Conservation (phyloP, 2,797 vertebrate genomes). For the Sebastiscus albofasciatus region DNA sequence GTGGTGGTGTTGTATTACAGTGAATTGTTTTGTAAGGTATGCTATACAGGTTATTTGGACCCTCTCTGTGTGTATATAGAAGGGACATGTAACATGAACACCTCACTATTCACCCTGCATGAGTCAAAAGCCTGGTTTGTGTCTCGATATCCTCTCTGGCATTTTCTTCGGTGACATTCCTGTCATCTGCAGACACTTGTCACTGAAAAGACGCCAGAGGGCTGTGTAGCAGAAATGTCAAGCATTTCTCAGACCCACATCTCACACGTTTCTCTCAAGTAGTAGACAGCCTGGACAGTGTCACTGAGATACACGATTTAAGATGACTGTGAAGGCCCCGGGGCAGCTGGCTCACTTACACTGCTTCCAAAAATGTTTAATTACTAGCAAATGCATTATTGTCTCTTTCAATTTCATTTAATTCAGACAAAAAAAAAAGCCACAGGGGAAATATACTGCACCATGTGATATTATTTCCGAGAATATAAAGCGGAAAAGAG, state of each 20-base stretch:
- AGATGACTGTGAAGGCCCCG: not conserved
- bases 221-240: conserved; percentile 35
- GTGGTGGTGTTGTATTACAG: not conserved
- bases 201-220: conserved; percentile 27
- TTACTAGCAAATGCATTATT: conserved; percentile 6
- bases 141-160: conserved; percentile 18
- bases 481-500: not conserved
- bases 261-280: conserved; percentile 39
- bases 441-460: not conserved
- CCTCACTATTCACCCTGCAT: not conserved
- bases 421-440: not conserved
- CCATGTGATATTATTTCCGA: not conserved
- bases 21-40: not conserved
- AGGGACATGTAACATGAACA: not conserved
- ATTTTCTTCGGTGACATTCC: conserved; percentile 50
- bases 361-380: not conserved
- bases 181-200: conserved; percentile 58
- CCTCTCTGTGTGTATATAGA: not conserved
- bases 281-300: conserved; percentile 18
- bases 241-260: conserved; percentile 44
- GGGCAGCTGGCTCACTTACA: not conserved
- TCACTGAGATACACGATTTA: not conserved
- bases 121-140: not conserved
- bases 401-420: not conserved
- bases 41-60: not conserved